Percentiles rank a stretch among this genome's conserved stretches.
Evolutionary conservation across 2,113 vertebrate species (phyloP).

Genomic region (rabbit (Oryctolagus cuniculus)): mOryCun1.1 NC_091434.1:97947501-97948000

Average conservation of each 20-base stretch:
- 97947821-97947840: constrained; percentile 3
- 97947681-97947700: background rate
- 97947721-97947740: background rate
- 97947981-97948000: background rate
- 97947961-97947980: background rate
- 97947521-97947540: background rate
- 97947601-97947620: background rate
- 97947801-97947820: constrained; percentile 20
- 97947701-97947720: too few species aligned
- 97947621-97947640: background rate
- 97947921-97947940: constrained; percentile 43
- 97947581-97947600: background rate
- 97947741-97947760: background rate
- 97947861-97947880: background rate
- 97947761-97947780: background rate
- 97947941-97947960: background rate
- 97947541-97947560: background rate
- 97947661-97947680: background rate
- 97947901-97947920: background rate
- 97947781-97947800: constrained; percentile 29
- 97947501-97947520: background rate
- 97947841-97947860: background rate
- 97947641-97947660: background rate
- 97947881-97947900: background rate
- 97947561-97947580: background rate